Conservation (phyloP, 1,140 invertebrate species). For the Rhopalosiphum padi region DNA sequence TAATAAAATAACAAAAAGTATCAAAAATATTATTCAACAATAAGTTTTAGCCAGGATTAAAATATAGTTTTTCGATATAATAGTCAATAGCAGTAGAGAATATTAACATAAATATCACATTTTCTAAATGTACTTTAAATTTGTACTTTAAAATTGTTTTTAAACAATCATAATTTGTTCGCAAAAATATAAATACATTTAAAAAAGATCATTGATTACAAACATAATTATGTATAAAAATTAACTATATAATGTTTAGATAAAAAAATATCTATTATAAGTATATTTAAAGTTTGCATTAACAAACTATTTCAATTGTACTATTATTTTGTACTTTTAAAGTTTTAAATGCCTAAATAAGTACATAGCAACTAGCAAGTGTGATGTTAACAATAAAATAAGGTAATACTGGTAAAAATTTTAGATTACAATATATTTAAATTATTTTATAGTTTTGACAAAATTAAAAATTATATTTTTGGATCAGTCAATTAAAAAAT, state of each 20-base stretch:
- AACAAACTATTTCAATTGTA: conserved; percentile 7
- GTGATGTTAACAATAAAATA: not conserved
- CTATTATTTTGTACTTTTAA: conserved; percentile 32
- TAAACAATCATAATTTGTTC: not conserved
- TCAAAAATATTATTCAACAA: not conserved
- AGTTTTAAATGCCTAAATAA: conserved; percentile 6
- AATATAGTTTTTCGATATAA: not conserved
- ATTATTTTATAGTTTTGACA: not conserved
- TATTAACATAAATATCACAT: not conserved
- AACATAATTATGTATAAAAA: not conserved
- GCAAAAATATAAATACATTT: not conserved
- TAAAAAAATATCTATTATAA: not conserved
- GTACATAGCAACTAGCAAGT: not conserved
- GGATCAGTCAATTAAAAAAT: not conserved
- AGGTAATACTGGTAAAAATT: not conserved
- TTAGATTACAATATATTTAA: not conserved
- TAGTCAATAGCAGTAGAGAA: not conserved
- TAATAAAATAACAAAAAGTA: not conserved
- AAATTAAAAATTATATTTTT: not conserved
- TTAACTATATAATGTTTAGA: not conserved
- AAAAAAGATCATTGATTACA: conserved; percentile 2
- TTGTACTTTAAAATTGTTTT: not conserved
- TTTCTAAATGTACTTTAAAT: not conserved
- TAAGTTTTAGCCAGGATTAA: not conserved
- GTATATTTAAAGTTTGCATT: not conserved